These are phyloP conservation scores for Rhorus exstirpatorius DNA, from an alignment of 2,888 invertebrate genomes.

Conservation along the genomic window DNA sequence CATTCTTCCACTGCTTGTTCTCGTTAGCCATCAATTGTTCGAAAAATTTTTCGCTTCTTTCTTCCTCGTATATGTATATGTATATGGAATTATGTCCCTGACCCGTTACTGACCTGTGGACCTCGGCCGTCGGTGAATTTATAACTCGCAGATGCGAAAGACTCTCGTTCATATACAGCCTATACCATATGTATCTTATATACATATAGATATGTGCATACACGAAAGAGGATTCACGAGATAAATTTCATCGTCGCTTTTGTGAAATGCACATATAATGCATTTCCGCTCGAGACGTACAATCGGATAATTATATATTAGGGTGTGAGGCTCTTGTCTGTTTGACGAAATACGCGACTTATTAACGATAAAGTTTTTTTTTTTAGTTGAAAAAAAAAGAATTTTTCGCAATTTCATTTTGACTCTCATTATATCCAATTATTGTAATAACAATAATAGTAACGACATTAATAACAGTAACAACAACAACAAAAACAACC, in stretches of 20 bases:
- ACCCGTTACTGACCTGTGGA: slow-evolving; percentile 52
- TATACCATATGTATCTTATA: background rate
- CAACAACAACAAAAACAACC: no score
- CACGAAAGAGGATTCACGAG: slow-evolving; percentile 6
- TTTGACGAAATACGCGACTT: background rate
- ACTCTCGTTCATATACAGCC: slow-evolving; percentile 26
- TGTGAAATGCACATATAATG: slow-evolving; percentile 33
- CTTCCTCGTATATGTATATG: background rate
- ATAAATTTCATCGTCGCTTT: slow-evolving; percentile 33
- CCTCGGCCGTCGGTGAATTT: slow-evolving; percentile 58
- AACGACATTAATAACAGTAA: no score
- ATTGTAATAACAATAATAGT: no score
- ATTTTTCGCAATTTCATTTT: no score
- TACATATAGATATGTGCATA: slow-evolving; percentile 10
- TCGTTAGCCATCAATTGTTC: slow-evolving; percentile 79
- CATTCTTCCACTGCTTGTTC: slow-evolving; percentile 58
- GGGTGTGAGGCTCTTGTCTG: no score
- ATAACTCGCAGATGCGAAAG: slow-evolving; percentile 61
- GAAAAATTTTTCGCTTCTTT: slow-evolving; percentile 28
- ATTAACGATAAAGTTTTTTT: no score
- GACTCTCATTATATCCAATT: no score
- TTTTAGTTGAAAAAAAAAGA: no score
- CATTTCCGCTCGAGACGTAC: slow-evolving; percentile 11
- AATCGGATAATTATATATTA: slow-evolving; percentile 26
- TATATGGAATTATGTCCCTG: slow-evolving; percentile 53